A percentile compares a stretch with the other conserved stretches of the same genome.
phyloP scores from a whole-genome alignment of 2,113 vertebrate genomes.

The Cololabis saira region DNA sequence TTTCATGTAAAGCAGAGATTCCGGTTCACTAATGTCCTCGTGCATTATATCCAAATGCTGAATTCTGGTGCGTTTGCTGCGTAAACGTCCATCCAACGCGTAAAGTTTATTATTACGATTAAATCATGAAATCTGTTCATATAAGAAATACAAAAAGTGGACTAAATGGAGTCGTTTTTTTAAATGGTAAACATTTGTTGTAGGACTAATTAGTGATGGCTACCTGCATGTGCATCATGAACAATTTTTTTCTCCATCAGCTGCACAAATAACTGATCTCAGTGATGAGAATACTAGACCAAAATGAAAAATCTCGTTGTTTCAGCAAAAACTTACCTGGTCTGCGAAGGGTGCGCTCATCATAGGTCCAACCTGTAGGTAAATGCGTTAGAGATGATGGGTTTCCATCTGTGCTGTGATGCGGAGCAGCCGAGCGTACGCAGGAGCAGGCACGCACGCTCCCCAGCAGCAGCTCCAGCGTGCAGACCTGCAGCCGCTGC shows the following conservation, averaged over 20 bases:
- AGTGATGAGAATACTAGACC: too few relatives aligned
- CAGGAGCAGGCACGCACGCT: too few relatives aligned
- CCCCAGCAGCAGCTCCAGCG: slow-evolving; percentile 25
- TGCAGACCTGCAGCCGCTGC: slow-evolving; percentile 10
- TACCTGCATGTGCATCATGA: too few relatives aligned
- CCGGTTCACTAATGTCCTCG: too few relatives aligned
- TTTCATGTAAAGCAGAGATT: not conserved
- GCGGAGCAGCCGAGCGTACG: slow-evolving; percentile 30
- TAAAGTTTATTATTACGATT: slow-evolving; percentile 1
- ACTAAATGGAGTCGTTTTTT: too few relatives aligned
- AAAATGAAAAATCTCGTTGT: too few relatives aligned
- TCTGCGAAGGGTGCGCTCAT: slow-evolving; percentile 23
- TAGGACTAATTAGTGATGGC: too few relatives aligned
- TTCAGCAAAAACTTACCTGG: slow-evolving; percentile 48
- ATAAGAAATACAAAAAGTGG: too few relatives aligned
- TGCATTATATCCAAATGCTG: not conserved
- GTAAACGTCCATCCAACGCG: slow-evolving; percentile 27
- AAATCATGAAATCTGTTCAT: too few relatives aligned
- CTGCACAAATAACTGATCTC: too few relatives aligned
- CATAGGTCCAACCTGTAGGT: slow-evolving; percentile 20
- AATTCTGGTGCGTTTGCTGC: slow-evolving; percentile 5
- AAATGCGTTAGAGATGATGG: slow-evolving; percentile 3
- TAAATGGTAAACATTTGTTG: too few relatives aligned
- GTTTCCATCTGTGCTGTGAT: slow-evolving; percentile 16
- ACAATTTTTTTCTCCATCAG: too few relatives aligned